Evolutionary conservation across 64 coral and sea anemone genomes (phyloP), one percentile per base, ranked within the genome.

Genomic region (Montipora sp.): DNA sequence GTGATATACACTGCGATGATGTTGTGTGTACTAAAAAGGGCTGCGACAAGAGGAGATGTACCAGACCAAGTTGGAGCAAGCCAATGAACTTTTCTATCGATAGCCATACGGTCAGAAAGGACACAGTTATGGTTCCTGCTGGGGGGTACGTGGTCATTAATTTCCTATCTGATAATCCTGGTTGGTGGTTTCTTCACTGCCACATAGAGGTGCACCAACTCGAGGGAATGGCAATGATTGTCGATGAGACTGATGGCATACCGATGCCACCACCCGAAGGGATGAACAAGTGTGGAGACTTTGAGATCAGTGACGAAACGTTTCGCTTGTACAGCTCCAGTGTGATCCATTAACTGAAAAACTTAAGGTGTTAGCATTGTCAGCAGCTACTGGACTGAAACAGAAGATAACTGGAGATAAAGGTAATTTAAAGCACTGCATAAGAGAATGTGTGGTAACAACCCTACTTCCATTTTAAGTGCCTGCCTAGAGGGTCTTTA

Each of bases 121-220:
- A 95, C 66, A 95, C 88, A 24, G 59, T 95, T 11, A 75, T 95
- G 48, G 75, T 95, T 2, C 93, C 93, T 47, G 80, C 93, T 44
- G 76, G 79, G 14, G 93, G 93, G 19, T 94, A 94, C 49, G 82
- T 78, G 12, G 93, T 94, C 19, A 81, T 94, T 53, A 81, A 89
- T 48, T 90, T 94, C 14, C 22, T 75, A 20, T 90, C 67, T 44
- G 88, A 90, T 51, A 94, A 94, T 58, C 93, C 93, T 47, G 93
- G 93, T 47, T 91, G 86, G 21, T 95, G 93, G 93, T 80, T 91
- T 9, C 76, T 95, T 76, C 94, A 95, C 81, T 95, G 94, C 49
- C 94, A 95, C 84, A 81, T 81, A 72, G 84, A 80, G 6, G 53
- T 87, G 16, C 94, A 95, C 46, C 77, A 83, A 21, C 24, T 73